Percentiles rank a stretch among this genome's conserved stretches.
These are phyloP conservation scores for Equus quagga DNA, from an alignment of 2,113 vertebrate species.

Conservation along the genomic window DNA sequence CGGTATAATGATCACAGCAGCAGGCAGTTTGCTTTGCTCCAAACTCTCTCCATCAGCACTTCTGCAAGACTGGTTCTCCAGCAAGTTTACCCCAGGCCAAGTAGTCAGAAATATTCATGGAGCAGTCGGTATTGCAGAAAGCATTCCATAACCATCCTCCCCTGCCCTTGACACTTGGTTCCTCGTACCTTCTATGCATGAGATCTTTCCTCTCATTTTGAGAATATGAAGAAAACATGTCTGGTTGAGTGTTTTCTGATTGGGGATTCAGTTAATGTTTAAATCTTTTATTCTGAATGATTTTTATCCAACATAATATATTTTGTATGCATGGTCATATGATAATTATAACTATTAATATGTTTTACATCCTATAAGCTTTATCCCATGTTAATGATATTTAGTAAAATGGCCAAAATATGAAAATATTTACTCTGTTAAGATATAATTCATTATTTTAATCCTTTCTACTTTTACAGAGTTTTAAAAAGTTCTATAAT, in stretches of 20 bases:
- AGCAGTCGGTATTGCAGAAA: not conserved
- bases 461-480: not conserved
- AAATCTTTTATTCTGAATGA: not conserved
- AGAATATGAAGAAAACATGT: not conserved
- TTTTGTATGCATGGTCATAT: not conserved
- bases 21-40: conserved; percentile 21
- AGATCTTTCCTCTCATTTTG: not conserved
- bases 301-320: conserved; percentile 2
- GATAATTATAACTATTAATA: not conserved
- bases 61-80: conserved; percentile 49
- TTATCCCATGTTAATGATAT: not conserved
- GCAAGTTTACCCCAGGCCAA: conserved; percentile 37
- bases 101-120: not conserved
- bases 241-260: not conserved
- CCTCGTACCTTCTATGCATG: not conserved
- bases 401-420: not conserved
- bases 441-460: not conserved
- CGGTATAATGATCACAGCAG: not conserved
- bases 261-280: not conserved
- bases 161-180: not conserved
- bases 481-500: not conserved
- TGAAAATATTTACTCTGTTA: not conserved
- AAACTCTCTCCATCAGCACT: not conserved
- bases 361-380: not conserved
- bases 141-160: not conserved